Evolutionary conservation across 2,797 vertebrate species (phyloP).

Genomic region (Alfaro cultratus): DNA sequence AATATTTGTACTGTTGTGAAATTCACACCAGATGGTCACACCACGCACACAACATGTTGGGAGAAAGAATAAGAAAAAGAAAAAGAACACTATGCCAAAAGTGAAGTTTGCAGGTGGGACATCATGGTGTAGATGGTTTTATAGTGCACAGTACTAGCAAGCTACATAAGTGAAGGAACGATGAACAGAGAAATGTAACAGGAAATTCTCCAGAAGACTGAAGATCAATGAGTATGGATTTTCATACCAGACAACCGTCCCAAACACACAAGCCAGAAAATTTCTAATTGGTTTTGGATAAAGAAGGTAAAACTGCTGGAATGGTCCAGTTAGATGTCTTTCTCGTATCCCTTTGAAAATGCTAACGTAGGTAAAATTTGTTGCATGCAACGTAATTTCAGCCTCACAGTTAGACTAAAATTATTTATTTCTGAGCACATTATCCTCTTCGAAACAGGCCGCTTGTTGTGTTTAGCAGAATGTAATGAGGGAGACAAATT

Average conservation of each 20-base stretch:
- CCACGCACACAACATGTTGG: not conserved
- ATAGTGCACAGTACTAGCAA: not conserved
- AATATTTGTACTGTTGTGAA: not conserved
- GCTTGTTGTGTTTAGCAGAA: not conserved
- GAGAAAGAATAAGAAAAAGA: no score
- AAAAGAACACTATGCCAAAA: not conserved
- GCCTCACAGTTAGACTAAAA: not conserved
- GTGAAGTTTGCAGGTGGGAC: not conserved
- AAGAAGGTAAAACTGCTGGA: not conserved
- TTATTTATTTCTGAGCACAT: not conserved
- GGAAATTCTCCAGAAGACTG: not conserved
- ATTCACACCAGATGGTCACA: not conserved
- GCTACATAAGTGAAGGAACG: not conserved
- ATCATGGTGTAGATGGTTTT: not conserved
- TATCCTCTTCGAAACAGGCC: not conserved
- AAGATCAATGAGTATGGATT: not conserved
- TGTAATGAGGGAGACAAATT: not conserved
- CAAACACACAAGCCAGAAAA: not conserved
- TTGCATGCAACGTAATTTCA: not conserved
- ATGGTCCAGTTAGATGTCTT: not conserved
- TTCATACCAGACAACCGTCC: not conserved
- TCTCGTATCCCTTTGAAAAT: not conserved
- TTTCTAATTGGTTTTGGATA: not conserved
- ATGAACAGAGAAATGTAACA: not conserved
- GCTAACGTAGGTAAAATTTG: not conserved